Percentiles rank a stretch among this genome's conserved stretches.
These are phyloP conservation scores for Phoxinus dragarum DNA, from an alignment of 2,797 vertebrate species.

Conservation along the genomic window DNA sequence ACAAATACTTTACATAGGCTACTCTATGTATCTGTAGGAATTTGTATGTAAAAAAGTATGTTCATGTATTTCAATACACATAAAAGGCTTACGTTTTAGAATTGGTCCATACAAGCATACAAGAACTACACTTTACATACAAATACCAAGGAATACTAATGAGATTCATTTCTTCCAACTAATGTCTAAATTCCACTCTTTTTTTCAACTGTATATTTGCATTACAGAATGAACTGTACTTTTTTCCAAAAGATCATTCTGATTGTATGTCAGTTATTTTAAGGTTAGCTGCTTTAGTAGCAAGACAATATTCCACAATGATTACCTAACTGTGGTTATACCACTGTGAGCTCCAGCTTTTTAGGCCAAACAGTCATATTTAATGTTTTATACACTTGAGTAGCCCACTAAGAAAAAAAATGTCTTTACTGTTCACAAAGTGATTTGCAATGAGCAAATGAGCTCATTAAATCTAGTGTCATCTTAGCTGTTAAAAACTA, in stretches of 20 bases:
- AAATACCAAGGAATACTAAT: not conserved
- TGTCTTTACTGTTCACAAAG: conserved; percentile 38
- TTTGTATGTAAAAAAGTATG: conserved; percentile 32
- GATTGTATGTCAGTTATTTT: not conserved
- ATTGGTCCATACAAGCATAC: not conserved
- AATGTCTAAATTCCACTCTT: not conserved
- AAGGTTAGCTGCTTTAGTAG: not conserved
- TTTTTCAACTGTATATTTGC: conserved; percentile 30
- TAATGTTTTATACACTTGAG: conserved; percentile 3
- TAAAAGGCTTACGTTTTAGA: not conserved
- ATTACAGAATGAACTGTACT: not conserved
- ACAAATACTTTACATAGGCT: conserved; percentile 45
- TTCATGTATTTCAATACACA: conserved; percentile 30
- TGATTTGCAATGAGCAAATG: conserved; percentile 15
- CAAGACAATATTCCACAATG: not conserved
- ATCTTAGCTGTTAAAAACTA: conserved; percentile 30
- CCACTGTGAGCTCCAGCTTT: conserved; percentile 33
- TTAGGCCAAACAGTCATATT: conserved; percentile 24
- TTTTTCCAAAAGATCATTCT: not conserved
- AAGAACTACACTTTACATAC: not conserved
- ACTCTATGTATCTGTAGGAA: conserved; percentile 11
- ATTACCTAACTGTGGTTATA: conserved; percentile 11
- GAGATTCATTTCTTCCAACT: not conserved
- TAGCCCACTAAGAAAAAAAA: not conserved
- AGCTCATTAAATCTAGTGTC: conserved; percentile 46